These are phyloP conservation scores for Typhlichthys eigenmanni DNA, from an alignment of 2,797 vertebrate species.

Conservation along the genomic window DNA sequence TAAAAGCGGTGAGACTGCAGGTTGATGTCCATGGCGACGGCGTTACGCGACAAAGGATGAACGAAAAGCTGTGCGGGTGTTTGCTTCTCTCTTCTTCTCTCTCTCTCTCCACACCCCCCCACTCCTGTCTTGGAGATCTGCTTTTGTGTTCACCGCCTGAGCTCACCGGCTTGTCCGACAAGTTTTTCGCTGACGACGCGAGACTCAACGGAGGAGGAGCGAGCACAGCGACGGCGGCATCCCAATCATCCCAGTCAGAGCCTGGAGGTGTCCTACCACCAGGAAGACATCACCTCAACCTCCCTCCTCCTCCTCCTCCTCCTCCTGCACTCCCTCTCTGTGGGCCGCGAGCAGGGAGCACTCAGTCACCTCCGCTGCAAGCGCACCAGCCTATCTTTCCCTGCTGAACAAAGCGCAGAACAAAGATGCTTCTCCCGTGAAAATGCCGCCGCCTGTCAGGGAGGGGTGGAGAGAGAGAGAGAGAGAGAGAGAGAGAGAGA, in stretches of 20 bases:
- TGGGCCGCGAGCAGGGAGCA: constrained; percentile 8
- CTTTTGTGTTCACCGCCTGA: constrained; percentile 1
- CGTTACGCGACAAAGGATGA: constrained; percentile 20
- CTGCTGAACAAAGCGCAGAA: constrained; percentile 51
- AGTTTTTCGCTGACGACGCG: constrained; percentile 9
- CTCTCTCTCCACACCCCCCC: no score
- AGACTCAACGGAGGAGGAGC: constrained; percentile 30
- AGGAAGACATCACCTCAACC: constrained; percentile 49
- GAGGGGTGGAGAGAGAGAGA: constrained; percentile 1
- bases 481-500: neutral
- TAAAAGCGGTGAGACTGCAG: constrained; percentile 79
- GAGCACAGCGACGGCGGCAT: constrained; percentile 48
- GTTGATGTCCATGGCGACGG: constrained; percentile 76
- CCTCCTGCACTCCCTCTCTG: constrained; percentile 46
- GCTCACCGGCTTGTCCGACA: constrained; percentile 21
- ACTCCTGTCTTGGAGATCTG: neutral
- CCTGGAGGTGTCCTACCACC: constrained; percentile 36
- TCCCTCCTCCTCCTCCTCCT: constrained; percentile 10
- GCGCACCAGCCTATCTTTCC: constrained; percentile 75
- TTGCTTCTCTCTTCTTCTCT: neutral
- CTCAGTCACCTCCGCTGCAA: constrained; percentile 60
- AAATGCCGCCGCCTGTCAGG: constrained; percentile 14
- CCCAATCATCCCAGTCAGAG: constrained; percentile 34
- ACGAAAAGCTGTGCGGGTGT: neutral
- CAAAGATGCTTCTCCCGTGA: constrained; percentile 63